Evolutionary conservation across 2,888 invertebrate genomes (phyloP), one percentile per base, ranked within the genome.

Genomic region (Atrina japonica): DNA sequence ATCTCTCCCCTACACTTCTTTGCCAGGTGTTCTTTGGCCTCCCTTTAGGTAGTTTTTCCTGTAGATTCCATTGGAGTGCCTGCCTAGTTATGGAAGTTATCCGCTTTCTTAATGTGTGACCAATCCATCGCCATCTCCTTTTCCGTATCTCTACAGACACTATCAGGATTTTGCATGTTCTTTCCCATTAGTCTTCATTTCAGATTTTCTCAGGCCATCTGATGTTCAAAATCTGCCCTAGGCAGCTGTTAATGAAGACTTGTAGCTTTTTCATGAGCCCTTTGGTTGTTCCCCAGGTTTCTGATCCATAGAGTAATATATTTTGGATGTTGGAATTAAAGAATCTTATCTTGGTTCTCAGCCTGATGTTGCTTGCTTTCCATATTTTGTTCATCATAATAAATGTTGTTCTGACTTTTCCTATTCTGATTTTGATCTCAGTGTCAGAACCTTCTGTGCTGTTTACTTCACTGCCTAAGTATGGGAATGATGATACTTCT

Each of bases 31-130:
- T 9, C 52, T 52, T 52, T 27, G 11, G 27, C 52, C 52, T 52
- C 18, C 23, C 25, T 18, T n/a, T 29, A n/a, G 29, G 52, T 27
- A 16, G 7, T 52, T 52, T 52, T 52, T n/a, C 7, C 25, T 52
- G 52, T 52, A n/a, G 52, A 18, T 29, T 27, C 27, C 52, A 52
- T 29, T 27, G 52, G 52, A 52, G 52, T 52, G 52, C 16, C 47
- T 47, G 47, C 16, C 14, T n/a, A 45, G 14, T 45, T n/a, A 52
- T 3, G 52, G 52, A 52, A 21, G n/a, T 52, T 52, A 14, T 23
- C 25, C 14, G 25, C 52, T 52, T 52, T 25, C 14, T 1, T 52
- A 52, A 21, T 52, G 52, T 47, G 47, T 14, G 3, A 29, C 27
- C 27, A 52, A 52, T 52, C 52, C 21, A 23, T 52, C 23, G 25